Evolutionary conservation across 2,888 invertebrate species (phyloP), one percentile per base, ranked within the genome.

Genomic region (Cheilosia vernalis): DNA sequence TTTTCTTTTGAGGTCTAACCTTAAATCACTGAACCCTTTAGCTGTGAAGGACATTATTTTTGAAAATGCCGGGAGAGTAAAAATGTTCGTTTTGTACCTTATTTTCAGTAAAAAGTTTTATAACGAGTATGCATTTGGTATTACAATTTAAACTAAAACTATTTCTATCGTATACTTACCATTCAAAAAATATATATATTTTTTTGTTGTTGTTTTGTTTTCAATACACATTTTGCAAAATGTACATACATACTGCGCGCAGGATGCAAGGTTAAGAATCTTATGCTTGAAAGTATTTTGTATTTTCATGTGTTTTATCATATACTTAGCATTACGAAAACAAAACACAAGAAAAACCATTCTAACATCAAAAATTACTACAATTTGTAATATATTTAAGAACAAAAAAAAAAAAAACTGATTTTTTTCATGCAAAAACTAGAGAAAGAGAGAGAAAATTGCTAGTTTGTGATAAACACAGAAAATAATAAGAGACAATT

Each of bases 141-240:
- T 66, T 37, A 64, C 9, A 74, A 64, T 17, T 53, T 47, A 64
- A 37, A 30, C 44, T 56, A 64, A 56, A 51, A 74, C 47, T 74
- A 74, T 74, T 56, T 58, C 69, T 76, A 80, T 67, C 66, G 69
- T 66, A 79, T 88, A 83, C 85, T 85, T 85, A 87, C 79, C 83
- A 69, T 67, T 44, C 2, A 1, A 21, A 21, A 13, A 73, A 70
- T 70, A 80, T 49, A 76, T 42, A 15, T 72, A 73, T 81, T 72
- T 70, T 7, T 7, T 58, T 27, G 2, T 30, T 7, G 2, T 30
- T 30, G 13, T 74, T 66, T 79, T 79, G 87, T 79, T 77, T 70
- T 56, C 61, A 70, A 73, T 42, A 67, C 51, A 44, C 49, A 66
- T 67, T 78, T 67, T 58, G 30, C 10, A 55, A 61, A 58, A 27